A percentile compares a stretch with the other conserved stretches of the same genome.
Conservation (phyloP, 2,113 vertebrate species). For the Puffinus mauretanicus region DNA sequence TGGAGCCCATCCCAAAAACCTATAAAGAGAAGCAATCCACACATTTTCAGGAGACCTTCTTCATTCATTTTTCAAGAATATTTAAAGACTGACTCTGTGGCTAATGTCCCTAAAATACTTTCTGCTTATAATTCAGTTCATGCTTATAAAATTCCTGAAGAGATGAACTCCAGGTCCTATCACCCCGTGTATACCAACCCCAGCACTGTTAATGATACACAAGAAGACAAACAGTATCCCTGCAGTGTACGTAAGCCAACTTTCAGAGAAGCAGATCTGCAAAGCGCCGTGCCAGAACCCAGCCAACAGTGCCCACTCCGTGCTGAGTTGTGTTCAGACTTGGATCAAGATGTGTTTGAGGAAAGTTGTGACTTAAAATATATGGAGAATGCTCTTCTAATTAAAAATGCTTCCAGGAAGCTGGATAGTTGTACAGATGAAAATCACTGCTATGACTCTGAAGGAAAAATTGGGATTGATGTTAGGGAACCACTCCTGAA, state of each 20-base stretch:
- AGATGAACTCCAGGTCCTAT: constrained; percentile 22
- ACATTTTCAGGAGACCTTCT: constrained; percentile 56
- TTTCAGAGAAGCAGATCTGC: not conserved
- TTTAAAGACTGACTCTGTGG: constrained; percentile 26
- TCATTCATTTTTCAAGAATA: constrained; percentile 67
- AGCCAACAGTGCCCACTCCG: not conserved
- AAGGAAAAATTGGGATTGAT: not conserved
- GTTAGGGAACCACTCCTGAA: not conserved
- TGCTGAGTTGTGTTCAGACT: not conserved
- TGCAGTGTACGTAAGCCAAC: not conserved
- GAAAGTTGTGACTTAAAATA: not conserved
- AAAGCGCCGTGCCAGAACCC: not conserved
- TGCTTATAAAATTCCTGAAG: constrained; percentile 30
- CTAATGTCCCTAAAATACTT: not conserved
- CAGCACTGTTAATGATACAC: not conserved
- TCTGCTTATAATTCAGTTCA: constrained; percentile 42
- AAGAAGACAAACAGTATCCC: not conserved
- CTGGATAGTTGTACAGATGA: not conserved
- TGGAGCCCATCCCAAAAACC: constrained; percentile 7
- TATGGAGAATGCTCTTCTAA: not conserved
- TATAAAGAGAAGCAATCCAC: constrained; percentile 46
- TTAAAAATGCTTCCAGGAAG: not conserved
- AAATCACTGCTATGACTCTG: not conserved
- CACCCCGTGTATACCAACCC: constrained; percentile 8
- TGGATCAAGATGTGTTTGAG: not conserved